phyloP scores from a whole-genome alignment of 2,888 invertebrate genomes.

The Cosmia trapezina region DNA sequence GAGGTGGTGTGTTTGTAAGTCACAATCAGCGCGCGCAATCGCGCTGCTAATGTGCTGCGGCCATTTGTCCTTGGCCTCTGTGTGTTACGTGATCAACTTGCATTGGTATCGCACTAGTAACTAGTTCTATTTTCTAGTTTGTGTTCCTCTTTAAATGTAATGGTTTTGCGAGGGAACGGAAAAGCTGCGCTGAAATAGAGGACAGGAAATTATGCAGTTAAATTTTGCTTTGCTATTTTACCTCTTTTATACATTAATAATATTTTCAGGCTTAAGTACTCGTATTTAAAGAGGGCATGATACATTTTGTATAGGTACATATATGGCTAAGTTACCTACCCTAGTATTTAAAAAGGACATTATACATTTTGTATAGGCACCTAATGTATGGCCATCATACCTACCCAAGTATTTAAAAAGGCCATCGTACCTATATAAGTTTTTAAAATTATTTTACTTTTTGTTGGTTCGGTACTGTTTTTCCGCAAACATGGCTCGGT shows the following conservation, averaged over 20 bases:
- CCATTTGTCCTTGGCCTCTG: constrained; percentile 78
- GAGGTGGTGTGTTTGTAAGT: constrained; percentile 51
- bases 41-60: constrained; percentile 70
- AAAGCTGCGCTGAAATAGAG: constrained; percentile 5
- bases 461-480: background rate
- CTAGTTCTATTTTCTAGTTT: constrained; percentile 22
- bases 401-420: background rate
- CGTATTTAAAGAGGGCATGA: background rate
- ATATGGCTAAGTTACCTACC: too few relatives aligned
- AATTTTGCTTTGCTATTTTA: background rate
- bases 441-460: constrained; percentile 2
- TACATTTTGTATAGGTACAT: background rate
- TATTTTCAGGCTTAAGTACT: background rate
- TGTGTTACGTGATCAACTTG: constrained; percentile 66
- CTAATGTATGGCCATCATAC: too few relatives aligned
- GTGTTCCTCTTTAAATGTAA: constrained; percentile 38
- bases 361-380: background rate
- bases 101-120: constrained; percentile 56
- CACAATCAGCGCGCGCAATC: constrained; percentile 72
- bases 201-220: constrained; percentile 15
- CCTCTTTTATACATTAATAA: background rate
- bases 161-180: constrained; percentile 16
- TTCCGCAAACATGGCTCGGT: constrained; percentile 11
- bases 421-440: background rate
- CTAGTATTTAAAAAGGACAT: too few relatives aligned